Evolutionary conservation across 2,888 invertebrate species (phyloP), one percentile per base, ranked within the genome.

Genomic region (Cylindroiulus punctatus): DNA sequence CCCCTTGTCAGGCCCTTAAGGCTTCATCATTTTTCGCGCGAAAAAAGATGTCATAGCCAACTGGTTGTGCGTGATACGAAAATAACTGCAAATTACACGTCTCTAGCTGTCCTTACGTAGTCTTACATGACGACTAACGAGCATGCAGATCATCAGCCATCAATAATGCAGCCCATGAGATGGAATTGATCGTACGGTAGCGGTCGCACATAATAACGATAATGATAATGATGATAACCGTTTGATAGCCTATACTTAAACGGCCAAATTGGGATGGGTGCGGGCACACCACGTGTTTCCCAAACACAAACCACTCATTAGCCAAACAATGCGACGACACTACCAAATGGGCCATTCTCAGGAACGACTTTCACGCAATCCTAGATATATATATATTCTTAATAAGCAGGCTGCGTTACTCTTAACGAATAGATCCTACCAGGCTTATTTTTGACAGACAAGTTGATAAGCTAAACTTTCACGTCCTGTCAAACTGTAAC

Each of bases 61-160:
- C 52, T 52, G 52, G 52, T 52, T 52, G 52, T 52, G 52, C 52
- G 52, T 52, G 52, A 52, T 52, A 52, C n/a, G 52, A 52, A 52
- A 52, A 52, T 52, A 52, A 52, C n/a, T n/a, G 52, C 19, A 52
- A 52, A 52, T 52, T 52, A 52, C 52, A 52, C 52, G 52, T 52
- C 52, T 52, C 10, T n/a, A 52, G 52, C 52, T 52, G 52, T 52
- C 52, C 52, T 52, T 52, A 52, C 52, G 52, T 52, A 52, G 52
- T 52, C 52, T 52, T 52, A 52, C 52, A 52, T 52, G 52, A 52
- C 52, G 52, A 52, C 52, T 52, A 52, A 52, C 52, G 52, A 52
- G 52, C 52, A 52, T 52, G 52, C 52, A 52, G 52, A 52, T 52
- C 52, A n/a, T 52, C 52, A 52, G 14, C 52, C n/a, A 52, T 52